phyloP scores from a whole-genome alignment of 2,888 invertebrate species.

The Bombyx huttoni region DNA sequence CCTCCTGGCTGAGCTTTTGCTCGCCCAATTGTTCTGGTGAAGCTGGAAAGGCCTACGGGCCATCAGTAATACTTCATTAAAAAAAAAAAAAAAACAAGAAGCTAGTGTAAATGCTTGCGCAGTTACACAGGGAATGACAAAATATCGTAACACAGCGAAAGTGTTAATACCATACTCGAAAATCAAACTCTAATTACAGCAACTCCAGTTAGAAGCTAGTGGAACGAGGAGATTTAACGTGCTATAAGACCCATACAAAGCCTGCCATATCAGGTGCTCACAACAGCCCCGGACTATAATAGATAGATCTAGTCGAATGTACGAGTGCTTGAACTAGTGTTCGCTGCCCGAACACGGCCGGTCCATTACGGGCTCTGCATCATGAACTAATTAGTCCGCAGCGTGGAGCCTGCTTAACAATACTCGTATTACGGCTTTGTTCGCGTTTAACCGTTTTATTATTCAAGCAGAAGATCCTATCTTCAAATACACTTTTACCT shows the following conservation, averaged over 20 bases:
- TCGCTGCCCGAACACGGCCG: slow-evolving; percentile 21
- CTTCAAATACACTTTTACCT: neutral
- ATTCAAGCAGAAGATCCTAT: neutral
- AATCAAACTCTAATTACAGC: too few species aligned
- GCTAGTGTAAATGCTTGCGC: too few species aligned
- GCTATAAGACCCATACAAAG: neutral
- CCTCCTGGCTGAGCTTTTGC: too few species aligned
- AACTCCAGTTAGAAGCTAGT: too few species aligned
- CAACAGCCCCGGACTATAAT: slow-evolving; percentile 3
- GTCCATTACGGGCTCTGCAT: slow-evolving; percentile 32
- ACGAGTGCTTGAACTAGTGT: slow-evolving; percentile 9
- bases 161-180: too few species aligned
- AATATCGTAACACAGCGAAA: too few species aligned
- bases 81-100: too few species aligned
- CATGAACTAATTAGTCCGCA: slow-evolving; percentile 26
- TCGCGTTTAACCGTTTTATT: neutral
- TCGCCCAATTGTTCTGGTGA: too few species aligned
- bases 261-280: neutral
- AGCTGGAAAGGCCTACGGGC: too few species aligned
- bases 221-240: too few species aligned
- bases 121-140: too few species aligned
- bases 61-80: too few species aligned
- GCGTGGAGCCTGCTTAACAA: neutral
- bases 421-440: neutral
- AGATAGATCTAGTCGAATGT: slow-evolving; percentile 6